Evolutionary conservation across 2,888 invertebrate species (phyloP).

Genomic region (Stenoptilia bipunctidactyla): DNA sequence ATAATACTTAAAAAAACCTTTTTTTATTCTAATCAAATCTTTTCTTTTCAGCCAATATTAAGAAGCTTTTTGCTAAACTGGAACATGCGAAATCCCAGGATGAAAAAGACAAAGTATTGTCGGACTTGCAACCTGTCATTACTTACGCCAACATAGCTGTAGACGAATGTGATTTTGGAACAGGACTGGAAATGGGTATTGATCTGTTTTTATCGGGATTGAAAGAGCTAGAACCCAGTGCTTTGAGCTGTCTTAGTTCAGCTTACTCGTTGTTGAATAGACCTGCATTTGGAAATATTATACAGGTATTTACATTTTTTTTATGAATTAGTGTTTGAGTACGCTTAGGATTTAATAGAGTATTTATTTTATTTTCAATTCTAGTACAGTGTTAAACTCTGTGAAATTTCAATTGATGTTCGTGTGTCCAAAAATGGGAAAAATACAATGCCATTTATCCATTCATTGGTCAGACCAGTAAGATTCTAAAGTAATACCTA

Average conservation of each 20-base stretch:
- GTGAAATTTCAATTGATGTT: no score
- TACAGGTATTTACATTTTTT: constrained; percentile 62
- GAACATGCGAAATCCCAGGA: constrained; percentile 68
- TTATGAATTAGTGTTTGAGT: no score
- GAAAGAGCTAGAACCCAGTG: constrained; percentile 75
- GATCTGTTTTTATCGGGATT: constrained; percentile 86
- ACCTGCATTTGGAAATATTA: constrained; percentile 79
- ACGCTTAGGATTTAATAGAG: no score
- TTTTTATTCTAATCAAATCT: no score
- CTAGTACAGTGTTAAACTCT: no score
- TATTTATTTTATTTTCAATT: no score
- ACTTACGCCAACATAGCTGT: constrained; percentile 90
- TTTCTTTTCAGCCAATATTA: constrained; percentile 76
- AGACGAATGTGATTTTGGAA: constrained; percentile 96
- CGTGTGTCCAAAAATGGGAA: no score
- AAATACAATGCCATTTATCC: no score
- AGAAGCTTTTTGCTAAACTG: constrained; percentile 77
- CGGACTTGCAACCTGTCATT: constrained; percentile 83
- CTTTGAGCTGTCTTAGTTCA: constrained; percentile 75
- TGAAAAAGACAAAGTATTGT: constrained; percentile 73
- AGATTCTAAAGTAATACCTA: no score
- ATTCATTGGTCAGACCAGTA: no score
- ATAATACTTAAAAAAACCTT: no score
- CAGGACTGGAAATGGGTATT: constrained; percentile 89
- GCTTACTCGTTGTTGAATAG: constrained; percentile 84